Evolutionary conservation across 1,140 invertebrate species (phyloP), one percentile per base, ranked within the genome.

Genomic region (Lerema accius): DNA sequence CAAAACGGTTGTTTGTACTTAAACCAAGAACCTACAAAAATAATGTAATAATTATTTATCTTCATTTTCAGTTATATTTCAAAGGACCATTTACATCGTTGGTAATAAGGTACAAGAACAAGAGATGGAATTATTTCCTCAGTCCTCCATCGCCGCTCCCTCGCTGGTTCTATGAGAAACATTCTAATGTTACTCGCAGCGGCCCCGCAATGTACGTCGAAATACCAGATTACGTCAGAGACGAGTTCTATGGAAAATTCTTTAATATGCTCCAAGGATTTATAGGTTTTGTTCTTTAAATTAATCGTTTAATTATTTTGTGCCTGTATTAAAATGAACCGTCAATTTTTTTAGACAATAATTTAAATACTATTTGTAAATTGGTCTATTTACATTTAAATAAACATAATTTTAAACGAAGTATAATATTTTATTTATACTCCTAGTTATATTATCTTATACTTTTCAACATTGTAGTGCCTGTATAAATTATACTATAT

Each of bases 11-110:
- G n/a, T n/a, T n/a, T n/a, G n/a, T n/a, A n/a, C n/a, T n/a, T n/a
- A n/a, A n/a, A n/a, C n/a, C n/a, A n/a, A n/a, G n/a, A n/a, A n/a
- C n/a, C n/a, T n/a, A n/a, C n/a, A n/a, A n/a, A n/a, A n/a, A n/a
- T n/a, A n/a, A n/a, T n/a, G n/a, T n/a, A n/a, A n/a, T n/a, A n/a
- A n/a, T n/a, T n/a, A n/a, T n/a, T n/a, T n/a, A 23, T 5, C 58
- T 17, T 42, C 55, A 7, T 46, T 78, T 80, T 42, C 78, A 84
- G 81, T 17, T 84, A 19, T 80, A 65, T 40, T 78, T 84, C 46
- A 70, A 72, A 67, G 73, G 72, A 4, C 65, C 65, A 0, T 76
- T 67, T 50, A 67, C 71, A 17, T 65, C 71, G 3, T 26, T 80
- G 19, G 26, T 71, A 5, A 39, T 81, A 7, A 73, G 51, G n/a